Conservation (phyloP, 2,113 vertebrate species). For the Calypte anna region DNA sequence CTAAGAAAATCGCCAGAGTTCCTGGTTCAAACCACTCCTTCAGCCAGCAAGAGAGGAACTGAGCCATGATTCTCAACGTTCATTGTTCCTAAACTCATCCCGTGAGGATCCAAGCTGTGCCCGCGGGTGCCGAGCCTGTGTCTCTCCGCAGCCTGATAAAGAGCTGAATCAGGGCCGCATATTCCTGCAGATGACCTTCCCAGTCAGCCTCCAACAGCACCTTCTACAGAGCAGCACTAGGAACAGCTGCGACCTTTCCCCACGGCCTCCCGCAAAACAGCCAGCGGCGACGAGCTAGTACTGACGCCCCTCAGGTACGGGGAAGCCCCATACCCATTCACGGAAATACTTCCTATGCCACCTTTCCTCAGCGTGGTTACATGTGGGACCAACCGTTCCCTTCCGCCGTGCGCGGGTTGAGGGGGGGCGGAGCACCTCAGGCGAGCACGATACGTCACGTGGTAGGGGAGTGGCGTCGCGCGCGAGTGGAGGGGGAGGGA, state of each 20-base stretch:
- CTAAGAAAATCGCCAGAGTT: neutral
- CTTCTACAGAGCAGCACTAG: neutral
- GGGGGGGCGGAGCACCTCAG: neutral
- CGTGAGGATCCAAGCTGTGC: too few relatives aligned
- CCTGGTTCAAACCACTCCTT: neutral
- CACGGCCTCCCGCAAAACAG: too few relatives aligned
- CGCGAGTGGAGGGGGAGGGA: neutral
- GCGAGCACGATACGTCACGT: slow-evolving; percentile 23
- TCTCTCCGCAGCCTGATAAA: neutral
- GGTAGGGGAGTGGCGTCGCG: neutral
- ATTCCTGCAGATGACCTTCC: too few relatives aligned
- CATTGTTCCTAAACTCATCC: neutral
- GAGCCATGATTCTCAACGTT: neutral
- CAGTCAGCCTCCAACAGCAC: neutral
- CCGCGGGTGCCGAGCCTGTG: neutral
- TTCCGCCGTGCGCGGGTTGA: neutral
- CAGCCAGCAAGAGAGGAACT: neutral
- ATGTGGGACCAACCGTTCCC: too few relatives aligned
- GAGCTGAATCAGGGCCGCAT: neutral
- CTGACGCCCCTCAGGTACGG: accelerated
- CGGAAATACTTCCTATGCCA: accelerated
- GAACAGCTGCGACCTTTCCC: too few relatives aligned
- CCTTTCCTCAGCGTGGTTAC: too few relatives aligned
- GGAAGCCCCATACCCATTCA: accelerated
- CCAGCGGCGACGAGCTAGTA: too few relatives aligned